Base-by-base conservation (phyloP, 2,888 invertebrate genomes). In the Sturmia bella region DNA sequence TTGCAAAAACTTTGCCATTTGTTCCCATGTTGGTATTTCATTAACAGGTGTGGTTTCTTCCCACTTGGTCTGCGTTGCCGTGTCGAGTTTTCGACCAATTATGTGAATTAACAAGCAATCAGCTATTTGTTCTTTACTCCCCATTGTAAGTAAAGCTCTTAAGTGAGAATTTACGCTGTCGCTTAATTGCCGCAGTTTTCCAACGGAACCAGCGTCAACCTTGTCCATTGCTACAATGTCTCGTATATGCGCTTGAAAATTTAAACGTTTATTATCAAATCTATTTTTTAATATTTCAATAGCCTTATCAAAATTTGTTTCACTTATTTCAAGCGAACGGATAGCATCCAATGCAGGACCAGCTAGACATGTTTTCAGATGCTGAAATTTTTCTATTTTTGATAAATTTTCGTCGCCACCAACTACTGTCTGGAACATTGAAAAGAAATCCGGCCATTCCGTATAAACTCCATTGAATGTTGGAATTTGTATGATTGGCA, bases 311-410 rank as follows among this genome's bases (percentile, higher is more conserved):
- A 27, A 27, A 27, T 27, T 27, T 6, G 27, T 27, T 27, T 27
- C 27, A 27, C 6, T 27, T 27, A 27, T 27, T 27, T 27, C 27
- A 3, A 77, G 63, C 27, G 76, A 84, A 13, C 17, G 27, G 57
- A 84, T 72, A 0, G 76, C 50, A 45, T 84, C 75, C 45, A 81
- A 45, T 7, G 78, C 72, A 17, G 52, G 3, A 19, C 73, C 74
- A 17, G 43, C 24, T 15, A 80, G 24, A 41, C 57, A 66, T 12
- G 75, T 59, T 6, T 72, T 76, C 9, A 83, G 45, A 39, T 84
- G 68, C 52, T 83, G 80, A 50, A 82, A 72, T 57, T 82, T 82
- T 82, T 73, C 76, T 39, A 79, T 79, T 61, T 74, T 79, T 3
- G 63, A 50, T 27, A 82, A 43, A 1, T 79, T 69, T 0, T 41